phyloP scores from a whole-genome alignment of 2,797 vertebrate genomes.

The Pelodytes ibericus region DNA sequence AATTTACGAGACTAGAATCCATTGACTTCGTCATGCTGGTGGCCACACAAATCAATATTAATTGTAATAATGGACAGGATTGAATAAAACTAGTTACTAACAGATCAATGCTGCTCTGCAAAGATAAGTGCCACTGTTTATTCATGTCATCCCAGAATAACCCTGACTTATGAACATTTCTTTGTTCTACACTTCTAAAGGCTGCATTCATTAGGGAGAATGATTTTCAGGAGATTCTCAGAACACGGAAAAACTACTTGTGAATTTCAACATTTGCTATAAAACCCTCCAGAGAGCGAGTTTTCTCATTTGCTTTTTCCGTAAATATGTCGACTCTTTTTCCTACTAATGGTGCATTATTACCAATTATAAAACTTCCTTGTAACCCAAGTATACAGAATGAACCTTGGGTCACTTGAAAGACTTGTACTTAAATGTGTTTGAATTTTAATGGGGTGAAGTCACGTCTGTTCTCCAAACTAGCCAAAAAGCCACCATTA shows the following conservation, averaged over 20 bases:
- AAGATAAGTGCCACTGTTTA: conserved; percentile 56
- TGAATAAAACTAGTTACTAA: conserved; percentile 57
- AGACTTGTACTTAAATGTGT: not conserved
- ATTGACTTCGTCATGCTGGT: conserved; percentile 53
- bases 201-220: conserved; percentile 51
- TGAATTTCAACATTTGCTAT: conserved; percentile 39
- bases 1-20: conserved; percentile 46
- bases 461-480: too few relatives aligned
- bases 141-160: conserved; percentile 55
- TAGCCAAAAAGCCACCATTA: too few relatives aligned
- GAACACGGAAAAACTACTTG: conserved; percentile 33
- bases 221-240: conserved; percentile 34
- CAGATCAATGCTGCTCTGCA: conserved; percentile 49
- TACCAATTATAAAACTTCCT: conserved; percentile 38
- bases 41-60: conserved; percentile 64
- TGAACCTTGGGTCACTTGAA: not conserved
- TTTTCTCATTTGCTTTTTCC: conserved; percentile 33
- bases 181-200: conserved; percentile 51
- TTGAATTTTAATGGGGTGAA: too few relatives aligned
- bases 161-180: conserved; percentile 48
- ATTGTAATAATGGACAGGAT: conserved; percentile 70
- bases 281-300: conserved; percentile 31
- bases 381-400: conserved; percentile 23
- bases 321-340: conserved; percentile 27
- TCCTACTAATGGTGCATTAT: conserved; percentile 41